Evolutionary conservation across 2,888 invertebrate genomes (phyloP), one percentile per base, ranked within the genome.

Genomic region (Sarcophaga rosellei): DNA sequence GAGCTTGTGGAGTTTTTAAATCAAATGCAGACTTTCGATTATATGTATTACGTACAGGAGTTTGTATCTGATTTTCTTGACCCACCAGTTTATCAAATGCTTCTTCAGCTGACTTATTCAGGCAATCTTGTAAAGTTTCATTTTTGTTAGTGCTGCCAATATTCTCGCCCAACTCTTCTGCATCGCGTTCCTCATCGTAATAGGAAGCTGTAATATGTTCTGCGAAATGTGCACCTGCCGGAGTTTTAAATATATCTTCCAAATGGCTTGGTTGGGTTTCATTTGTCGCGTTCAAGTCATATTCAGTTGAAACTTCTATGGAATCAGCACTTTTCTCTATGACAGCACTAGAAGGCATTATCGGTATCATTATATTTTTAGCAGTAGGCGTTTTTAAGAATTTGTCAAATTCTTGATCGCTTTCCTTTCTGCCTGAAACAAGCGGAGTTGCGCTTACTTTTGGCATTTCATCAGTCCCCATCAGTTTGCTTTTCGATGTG

Each of bases 361-460:
- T 89, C 6, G 91, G 90, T 63, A 93, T 89, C 92, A 92, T 93
- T 1, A 91, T 83, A 75, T 91, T 89, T 83, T 90, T 91, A 15
- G 91, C 92, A 25, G 91, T 90, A 15, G 92, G 92, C 15, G 92
- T 93, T 66, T 91, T 92, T 17, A 93, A 90, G 66, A 90, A 90
- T 69, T 88, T 73, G 15, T 91, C 92, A 0, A 91, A 85, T 59
- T 90, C 77, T 0, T 78, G 8, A 35, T 68, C 47, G 61, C 63
- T 59, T 12, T 83, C 79, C 59, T 81, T 84, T 2, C 79, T 57
- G 11, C 61, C 83, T 11, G 15, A 11, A 57, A 85, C n/a, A 45
- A 61, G 12, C 1, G 84, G 87, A 17, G 82, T 87, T 12, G 72
- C 81, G 44, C 23, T 47, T 23, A 74, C 21, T 81, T 86, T 72